Evolutionary conservation across 2,888 invertebrate genomes (phyloP).

Genomic region (Yponomeuta cagnagella): DNA sequence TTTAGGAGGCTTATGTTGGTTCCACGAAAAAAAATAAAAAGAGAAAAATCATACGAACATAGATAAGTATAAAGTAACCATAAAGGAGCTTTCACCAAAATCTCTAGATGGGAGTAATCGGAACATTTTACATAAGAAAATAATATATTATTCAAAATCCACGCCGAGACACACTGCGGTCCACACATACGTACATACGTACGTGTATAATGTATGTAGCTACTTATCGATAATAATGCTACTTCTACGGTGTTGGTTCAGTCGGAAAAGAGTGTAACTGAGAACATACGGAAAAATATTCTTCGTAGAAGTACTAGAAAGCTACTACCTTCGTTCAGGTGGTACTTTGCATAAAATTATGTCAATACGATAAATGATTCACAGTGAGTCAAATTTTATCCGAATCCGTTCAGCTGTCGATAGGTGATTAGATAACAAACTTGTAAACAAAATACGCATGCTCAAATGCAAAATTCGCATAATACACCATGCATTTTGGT

Average conservation of each 20-base stretch:
- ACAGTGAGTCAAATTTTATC: too few relatives aligned
- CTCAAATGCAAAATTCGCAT: too few relatives aligned
- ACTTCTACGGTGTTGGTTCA: conserved; percentile 35
- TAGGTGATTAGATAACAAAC: too few relatives aligned
- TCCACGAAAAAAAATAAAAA: conserved; percentile 5
- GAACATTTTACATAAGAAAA: conserved; percentile 74
- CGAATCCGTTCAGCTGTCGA: too few relatives aligned
- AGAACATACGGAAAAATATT: not conserved
- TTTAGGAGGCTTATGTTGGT: not conserved
- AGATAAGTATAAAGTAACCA: conserved; percentile 52
- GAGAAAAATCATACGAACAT: conserved; percentile 54
- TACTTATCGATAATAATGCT: conserved; percentile 70
- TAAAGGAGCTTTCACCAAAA: conserved; percentile 68
- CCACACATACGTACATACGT: conserved; percentile 34
- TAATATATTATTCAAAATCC: conserved; percentile 76
- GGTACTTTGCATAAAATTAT: too few relatives aligned
- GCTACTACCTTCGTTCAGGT: too few relatives aligned
- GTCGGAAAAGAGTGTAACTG: conserved; percentile 26
- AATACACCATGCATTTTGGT: too few relatives aligned
- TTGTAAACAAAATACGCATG: too few relatives aligned
- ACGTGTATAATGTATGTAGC: not conserved
- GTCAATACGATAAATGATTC: too few relatives aligned
- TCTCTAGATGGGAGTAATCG: conserved; percentile 71
- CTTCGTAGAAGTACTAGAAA: not conserved
- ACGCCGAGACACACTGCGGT: conserved; percentile 57